Evolutionary conservation across 2,113 vertebrate species (phyloP).

Genomic region (Rynchops niger): DNA sequence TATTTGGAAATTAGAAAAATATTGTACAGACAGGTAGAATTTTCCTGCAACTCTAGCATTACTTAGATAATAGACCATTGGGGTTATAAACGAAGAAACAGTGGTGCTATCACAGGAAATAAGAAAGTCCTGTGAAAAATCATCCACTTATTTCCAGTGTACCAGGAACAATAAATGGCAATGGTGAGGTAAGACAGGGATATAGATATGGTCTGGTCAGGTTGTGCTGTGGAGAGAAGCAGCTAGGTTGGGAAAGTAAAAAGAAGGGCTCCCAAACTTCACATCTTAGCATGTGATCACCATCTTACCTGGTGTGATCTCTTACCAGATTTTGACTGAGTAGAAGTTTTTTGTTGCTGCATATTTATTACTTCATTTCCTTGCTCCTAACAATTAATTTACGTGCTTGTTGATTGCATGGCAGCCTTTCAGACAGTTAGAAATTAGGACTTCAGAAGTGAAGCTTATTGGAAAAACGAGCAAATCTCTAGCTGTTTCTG

Average conservation of each 20-base stretch:
- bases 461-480: neutral
- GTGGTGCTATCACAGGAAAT: neutral
- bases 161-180: neutral
- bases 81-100: neutral
- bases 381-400: neutral
- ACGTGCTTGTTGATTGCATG: neutral
- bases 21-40: neutral
- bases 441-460: neutral
- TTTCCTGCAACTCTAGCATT: neutral
- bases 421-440: neutral
- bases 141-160: neutral
- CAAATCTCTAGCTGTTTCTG: neutral
- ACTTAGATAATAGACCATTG: neutral
- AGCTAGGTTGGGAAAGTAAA: accelerated
- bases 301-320: neutral
- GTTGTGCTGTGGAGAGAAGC: neutral
- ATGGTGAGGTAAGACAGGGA: neutral
- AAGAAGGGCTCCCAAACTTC: neutral
- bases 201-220: neutral
- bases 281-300: neutral
- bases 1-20: neutral
- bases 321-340: neutral
- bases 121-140: neutral
- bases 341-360: neutral
- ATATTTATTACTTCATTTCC: neutral